Evolutionary conservation across 2,888 invertebrate genomes (phyloP).

Genomic region (Plemyria rubiginata): DNA sequence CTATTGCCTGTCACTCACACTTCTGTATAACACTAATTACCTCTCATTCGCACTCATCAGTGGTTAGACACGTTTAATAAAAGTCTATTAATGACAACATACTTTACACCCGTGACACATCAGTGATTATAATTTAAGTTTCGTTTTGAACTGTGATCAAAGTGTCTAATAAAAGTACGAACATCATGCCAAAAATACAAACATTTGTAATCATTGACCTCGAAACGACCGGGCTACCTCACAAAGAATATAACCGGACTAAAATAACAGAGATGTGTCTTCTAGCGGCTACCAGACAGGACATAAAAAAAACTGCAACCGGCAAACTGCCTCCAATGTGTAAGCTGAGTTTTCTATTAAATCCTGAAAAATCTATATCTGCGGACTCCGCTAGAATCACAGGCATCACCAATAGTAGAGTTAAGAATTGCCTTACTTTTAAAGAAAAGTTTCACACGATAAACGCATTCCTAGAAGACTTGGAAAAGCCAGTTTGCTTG

Average conservation of each 20-base stretch:
- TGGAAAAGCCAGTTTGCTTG: constrained; percentile 89
- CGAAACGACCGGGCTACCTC: constrained; percentile 89
- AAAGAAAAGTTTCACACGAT: constrained; percentile 83
- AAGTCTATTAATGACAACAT: too few relatives aligned
- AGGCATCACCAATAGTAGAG: constrained; percentile 88
- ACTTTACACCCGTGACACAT: background rate
- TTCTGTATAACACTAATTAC: too few relatives aligned
- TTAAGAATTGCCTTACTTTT: constrained; percentile 87
- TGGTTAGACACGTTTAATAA: too few relatives aligned
- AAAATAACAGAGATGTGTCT: constrained; percentile 90
- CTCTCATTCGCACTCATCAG: too few relatives aligned
- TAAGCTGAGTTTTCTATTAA: constrained; percentile 88
- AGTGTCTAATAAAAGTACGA: background rate
- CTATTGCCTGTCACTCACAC: too few relatives aligned
- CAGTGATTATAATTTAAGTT: background rate
- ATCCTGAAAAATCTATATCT: constrained; percentile 86
- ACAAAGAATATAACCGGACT: constrained; percentile 77
- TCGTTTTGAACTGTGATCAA: background rate
- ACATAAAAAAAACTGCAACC: constrained; percentile 61
- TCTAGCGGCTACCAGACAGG: constrained; percentile 84
- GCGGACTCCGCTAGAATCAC: constrained; percentile 67
- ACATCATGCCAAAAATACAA: constrained; percentile 23
- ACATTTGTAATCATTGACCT: constrained; percentile 89
- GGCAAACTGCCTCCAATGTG: constrained; percentile 85
- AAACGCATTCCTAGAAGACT: constrained; percentile 85